A percentile compares a stretch with the other conserved stretches of the same genome.
Conservation (phyloP, 2,888 invertebrate species). For the Cerceris rybyensis region DNA sequence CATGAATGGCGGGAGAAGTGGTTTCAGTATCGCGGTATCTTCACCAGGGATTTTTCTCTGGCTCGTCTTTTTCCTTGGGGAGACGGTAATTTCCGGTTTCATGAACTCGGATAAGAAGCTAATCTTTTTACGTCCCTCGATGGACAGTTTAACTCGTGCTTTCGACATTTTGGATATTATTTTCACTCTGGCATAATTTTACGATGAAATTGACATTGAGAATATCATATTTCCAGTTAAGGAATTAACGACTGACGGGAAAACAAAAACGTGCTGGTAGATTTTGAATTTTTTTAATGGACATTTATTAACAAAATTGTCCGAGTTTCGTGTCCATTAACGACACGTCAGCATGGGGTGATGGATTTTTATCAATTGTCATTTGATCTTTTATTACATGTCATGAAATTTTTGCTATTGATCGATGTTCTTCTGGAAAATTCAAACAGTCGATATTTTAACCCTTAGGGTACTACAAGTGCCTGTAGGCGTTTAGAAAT, state of each 20-base stretch:
- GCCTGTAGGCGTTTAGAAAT: too few species aligned
- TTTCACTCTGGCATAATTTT: not conserved
- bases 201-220: not conserved
- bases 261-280: not conserved
- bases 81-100: not conserved
- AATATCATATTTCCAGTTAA: not conserved
- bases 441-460: too few species aligned
- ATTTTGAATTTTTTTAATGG: too few species aligned
- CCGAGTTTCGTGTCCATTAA: too few species aligned
- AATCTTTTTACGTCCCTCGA: not conserved
- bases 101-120: not conserved
- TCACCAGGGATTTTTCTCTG: not conserved
- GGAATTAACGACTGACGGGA: not conserved
- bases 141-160: not conserved
- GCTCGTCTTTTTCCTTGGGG: not conserved
- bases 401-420: too few species aligned
- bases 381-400: too few species aligned
- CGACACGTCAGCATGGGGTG: too few species aligned
- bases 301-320: too few species aligned
- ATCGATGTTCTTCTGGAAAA: too few species aligned
- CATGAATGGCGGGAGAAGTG: slow-evolving; percentile 26
- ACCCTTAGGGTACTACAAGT: too few species aligned
- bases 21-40: not conserved
- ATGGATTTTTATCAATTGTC: too few species aligned
- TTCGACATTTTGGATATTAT: not conserved